These are phyloP conservation scores for Myiotriccus ornatus DNA, from an alignment of 2,797 vertebrate species.

Conservation along the genomic window DNA sequence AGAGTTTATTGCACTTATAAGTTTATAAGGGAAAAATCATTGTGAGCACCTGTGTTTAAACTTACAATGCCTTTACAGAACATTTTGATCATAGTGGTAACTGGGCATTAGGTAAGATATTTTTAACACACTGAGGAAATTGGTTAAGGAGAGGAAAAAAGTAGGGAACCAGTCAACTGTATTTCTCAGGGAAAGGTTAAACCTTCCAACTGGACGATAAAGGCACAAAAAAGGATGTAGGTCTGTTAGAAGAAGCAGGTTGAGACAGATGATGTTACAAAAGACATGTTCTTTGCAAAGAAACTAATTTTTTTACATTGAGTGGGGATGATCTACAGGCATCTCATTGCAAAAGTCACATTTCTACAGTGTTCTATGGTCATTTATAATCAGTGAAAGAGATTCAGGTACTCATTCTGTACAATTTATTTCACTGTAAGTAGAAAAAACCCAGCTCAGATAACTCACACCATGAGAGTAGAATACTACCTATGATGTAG, in stretches of 20 bases:
- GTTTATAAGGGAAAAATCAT: not conserved
- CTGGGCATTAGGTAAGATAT: not conserved
- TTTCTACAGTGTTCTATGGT: not conserved
- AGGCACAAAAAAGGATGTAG: not conserved
- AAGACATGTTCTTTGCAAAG: not conserved
- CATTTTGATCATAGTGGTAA: not conserved
- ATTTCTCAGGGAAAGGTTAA: not conserved
- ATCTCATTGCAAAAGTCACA: not conserved
- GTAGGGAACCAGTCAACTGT: not conserved
- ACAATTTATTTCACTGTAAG: not conserved
- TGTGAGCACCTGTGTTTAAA: not conserved
- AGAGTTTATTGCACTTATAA: not conserved
- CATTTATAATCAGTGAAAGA: not conserved
- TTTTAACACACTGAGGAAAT: not conserved
- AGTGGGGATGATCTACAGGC: not conserved
- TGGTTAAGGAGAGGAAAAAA: not conserved
- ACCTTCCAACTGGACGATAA: not conserved
- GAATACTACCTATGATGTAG: not conserved
- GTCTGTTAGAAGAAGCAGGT: not conserved
- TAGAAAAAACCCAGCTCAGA: not conserved
- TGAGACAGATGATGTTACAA: not conserved
- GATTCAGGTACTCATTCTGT: not conserved
- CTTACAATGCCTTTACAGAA: not conserved
- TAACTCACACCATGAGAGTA: not conserved
- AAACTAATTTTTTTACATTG: not conserved